Evolutionary conservation across 2,888 invertebrate genomes (phyloP).

Genomic region (Drosophila niveifrons): DNA sequence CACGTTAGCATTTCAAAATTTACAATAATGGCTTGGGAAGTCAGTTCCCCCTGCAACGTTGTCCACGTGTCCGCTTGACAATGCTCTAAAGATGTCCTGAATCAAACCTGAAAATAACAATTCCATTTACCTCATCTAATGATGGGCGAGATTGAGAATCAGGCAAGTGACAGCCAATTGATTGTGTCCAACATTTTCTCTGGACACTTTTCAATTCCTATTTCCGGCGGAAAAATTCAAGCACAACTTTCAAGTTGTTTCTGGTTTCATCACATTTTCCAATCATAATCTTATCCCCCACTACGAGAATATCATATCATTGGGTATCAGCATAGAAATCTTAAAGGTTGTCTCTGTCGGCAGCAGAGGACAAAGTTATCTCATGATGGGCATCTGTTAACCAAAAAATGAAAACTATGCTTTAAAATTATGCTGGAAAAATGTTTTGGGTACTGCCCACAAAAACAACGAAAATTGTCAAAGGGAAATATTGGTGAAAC

Average conservation of each 20-base stretch:
- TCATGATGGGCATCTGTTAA: conserved; percentile 39
- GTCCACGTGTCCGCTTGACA: conserved; percentile 3
- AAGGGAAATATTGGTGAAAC: conserved; percentile 12
- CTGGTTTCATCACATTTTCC: conserved; percentile 46
- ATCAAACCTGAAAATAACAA: neutral
- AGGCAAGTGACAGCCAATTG: conserved; percentile 53
- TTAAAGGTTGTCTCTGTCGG: conserved; percentile 47
- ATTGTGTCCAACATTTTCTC: conserved; percentile 19
- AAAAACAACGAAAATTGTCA: conserved; percentile 42
- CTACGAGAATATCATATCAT: conserved; percentile 29
- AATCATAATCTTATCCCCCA: conserved; percentile 17
- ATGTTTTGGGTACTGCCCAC: conserved; percentile 44
- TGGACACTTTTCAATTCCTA: conserved; percentile 42
- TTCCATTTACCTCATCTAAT: neutral
- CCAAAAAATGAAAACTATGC: conserved; percentile 20
- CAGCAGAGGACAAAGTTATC: conserved; percentile 67
- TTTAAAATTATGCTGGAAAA: conserved; percentile 58
- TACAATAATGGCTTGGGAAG: conserved; percentile 5
- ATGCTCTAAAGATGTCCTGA: conserved; percentile 5
- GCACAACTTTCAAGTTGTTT: conserved; percentile 54
- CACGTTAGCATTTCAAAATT: conserved; percentile 47
- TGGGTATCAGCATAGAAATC: conserved; percentile 34
- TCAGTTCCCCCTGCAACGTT: neutral
- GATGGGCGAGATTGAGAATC: neutral
- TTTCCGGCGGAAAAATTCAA: conserved; percentile 55